phyloP scores from a whole-genome alignment of 64 coral and sea anemone species.

The Stylophora pistillata region DNA sequence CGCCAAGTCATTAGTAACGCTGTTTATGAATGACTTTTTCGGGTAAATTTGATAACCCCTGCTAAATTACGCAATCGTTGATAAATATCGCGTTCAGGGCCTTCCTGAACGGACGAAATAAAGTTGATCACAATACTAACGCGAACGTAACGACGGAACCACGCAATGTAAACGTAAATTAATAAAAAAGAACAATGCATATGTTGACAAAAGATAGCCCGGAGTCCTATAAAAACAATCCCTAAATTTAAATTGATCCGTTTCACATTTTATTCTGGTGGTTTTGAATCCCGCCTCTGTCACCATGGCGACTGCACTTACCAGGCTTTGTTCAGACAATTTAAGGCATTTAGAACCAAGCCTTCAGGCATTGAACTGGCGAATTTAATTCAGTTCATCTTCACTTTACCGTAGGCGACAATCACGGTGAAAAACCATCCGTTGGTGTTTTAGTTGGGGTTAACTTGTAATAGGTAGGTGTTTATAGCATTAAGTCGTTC shows the following conservation, averaged over 20 bases:
- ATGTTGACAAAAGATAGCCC: slow-evolving; percentile 19
- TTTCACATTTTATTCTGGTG: background rate
- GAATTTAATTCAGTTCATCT: background rate
- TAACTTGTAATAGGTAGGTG: too few species aligned
- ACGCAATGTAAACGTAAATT: background rate
- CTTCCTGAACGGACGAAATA: background rate
- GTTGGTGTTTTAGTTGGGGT: too few species aligned
- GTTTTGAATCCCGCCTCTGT: background rate
- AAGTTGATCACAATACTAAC: background rate
- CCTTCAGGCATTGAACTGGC: background rate
- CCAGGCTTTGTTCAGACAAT: background rate
- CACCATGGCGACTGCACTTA: slow-evolving; percentile 1
- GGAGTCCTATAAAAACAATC: background rate
- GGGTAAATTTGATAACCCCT: background rate
- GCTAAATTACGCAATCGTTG: background rate
- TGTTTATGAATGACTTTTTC: background rate
- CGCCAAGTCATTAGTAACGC: slow-evolving; percentile 1
- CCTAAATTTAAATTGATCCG: slow-evolving; percentile 13
- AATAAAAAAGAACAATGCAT: background rate
- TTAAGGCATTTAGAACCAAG: background rate
- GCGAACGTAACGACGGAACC: slow-evolving; percentile 3
- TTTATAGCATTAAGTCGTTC: too few species aligned
- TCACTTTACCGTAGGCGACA: too few species aligned
- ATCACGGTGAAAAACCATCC: too few species aligned
- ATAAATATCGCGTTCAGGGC: background rate